Evolutionary conservation across 2,797 vertebrate genomes (phyloP), one percentile per base, ranked within the genome.

Genomic region (Botia kubotai): DNA sequence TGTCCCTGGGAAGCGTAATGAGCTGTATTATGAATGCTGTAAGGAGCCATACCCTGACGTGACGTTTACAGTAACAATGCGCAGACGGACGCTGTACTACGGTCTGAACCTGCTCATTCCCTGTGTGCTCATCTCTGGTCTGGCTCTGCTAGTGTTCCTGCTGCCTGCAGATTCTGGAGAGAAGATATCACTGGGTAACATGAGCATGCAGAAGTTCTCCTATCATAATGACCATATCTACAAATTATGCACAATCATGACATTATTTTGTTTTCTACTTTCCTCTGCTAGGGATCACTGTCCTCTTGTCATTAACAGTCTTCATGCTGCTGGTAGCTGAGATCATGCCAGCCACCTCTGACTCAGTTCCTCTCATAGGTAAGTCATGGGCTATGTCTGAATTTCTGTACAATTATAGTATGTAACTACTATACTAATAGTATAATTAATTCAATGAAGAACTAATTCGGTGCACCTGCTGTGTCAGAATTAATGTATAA

Each of bases 261-360:
- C 21, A 26, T 48, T 12, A 71, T 21, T 29, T 16, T 23, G 21
- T 46, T 84, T 46, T 85, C 13, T 50, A 60, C 33, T 69, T 80
- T 46, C 80, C 75, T 50, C 19, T 75, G 82, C 36, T 88, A 97
- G 96, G 96, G 76, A 97, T 97, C 86, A 97, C 96, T 0, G 96
- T 97, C 75, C 93, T 97, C 77, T 93, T 97, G 89, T 97, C 96
- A n/a, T 90, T 97, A 70, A 97, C 96, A 0, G 96, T 97, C 63
- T 97, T 97, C 90, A 97, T 97, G 96, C 88, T 97, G 66, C 93
- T 97, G 84, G 96, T 97, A 46, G 96, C 96, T 62, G 96, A 97
- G 89, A 97, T 97, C 87, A 97, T 97, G 96, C 96, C 96, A 17
- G 96, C 96, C 79, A 97, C 96, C 21, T 97, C 96, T 52, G 96